A percentile compares a stretch with the other conserved stretches of the same genome.
Conservation (phyloP, 2,113 vertebrate genomes). For the Lonchura striata region DNA sequence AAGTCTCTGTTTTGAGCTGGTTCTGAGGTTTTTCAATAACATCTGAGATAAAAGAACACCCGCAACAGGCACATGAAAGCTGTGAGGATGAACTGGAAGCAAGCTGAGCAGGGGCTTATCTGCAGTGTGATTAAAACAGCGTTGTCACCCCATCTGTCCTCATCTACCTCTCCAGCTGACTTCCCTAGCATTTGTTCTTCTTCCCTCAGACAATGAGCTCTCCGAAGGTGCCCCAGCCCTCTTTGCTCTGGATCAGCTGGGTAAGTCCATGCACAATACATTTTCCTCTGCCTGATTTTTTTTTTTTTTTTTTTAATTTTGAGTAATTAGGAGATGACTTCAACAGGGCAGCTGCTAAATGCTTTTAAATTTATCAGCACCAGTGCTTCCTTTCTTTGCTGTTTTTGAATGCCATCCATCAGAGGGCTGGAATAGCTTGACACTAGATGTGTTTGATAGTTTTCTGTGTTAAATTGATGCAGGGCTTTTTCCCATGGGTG, state of each 20-base stretch:
- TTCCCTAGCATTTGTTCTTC: conserved; percentile 41
- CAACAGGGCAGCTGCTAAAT: background rate
- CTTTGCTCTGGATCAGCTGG: conserved; percentile 68
- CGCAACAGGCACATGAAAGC: rapidly evolving
- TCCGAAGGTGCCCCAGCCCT: conserved; percentile 51
- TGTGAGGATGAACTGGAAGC: background rate
- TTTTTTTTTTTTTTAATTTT: background rate
- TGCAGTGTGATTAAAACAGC: background rate
- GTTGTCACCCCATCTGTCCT: background rate
- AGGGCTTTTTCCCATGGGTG: background rate
- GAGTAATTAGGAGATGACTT: background rate
- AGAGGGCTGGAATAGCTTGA: background rate
- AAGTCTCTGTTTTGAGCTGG: background rate
- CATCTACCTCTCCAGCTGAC: background rate
- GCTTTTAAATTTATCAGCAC: background rate
- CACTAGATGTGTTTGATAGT: background rate
- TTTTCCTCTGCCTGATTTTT: background rate
- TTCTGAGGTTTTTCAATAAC: background rate
- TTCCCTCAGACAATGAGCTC: conserved; percentile 70
- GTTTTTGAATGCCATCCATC: background rate
- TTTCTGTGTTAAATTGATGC: background rate
- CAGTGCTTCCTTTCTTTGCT: background rate
- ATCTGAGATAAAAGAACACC: background rate
- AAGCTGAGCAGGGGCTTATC: background rate
- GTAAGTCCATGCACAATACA: conserved; percentile 52